Evolutionary conservation across 2,113 vertebrate species (phyloP).

Genomic region (Dicentrarchus labrax): DNA sequence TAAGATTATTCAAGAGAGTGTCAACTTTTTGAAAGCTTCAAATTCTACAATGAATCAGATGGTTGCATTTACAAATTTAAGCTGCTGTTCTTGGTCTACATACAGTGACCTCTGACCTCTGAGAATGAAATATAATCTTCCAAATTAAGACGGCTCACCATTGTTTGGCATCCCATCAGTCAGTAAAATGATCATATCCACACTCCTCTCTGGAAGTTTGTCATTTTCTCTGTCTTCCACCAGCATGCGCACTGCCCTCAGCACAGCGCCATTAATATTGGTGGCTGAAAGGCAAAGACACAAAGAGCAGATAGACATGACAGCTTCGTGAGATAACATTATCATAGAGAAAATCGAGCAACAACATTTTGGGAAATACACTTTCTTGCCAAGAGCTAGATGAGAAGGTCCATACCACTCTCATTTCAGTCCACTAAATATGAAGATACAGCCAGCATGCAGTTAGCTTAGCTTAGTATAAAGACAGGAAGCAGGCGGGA

Average conservation of each 20-base stretch:
- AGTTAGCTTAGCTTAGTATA: not conserved
- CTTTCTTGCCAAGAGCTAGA: not conserved
- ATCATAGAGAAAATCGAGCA: not conserved
- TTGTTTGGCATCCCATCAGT: slow-evolving; percentile 77
- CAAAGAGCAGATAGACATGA: not conserved
- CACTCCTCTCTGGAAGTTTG: slow-evolving; percentile 68
- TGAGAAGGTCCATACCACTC: not conserved
- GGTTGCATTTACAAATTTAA: not conserved
- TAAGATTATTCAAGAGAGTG: not conserved
- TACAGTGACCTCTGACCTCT: not conserved
- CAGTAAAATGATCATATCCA: slow-evolving; percentile 79
- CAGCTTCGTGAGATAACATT: not conserved
- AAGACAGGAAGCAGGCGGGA: not conserved
- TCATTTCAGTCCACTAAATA: not conserved
- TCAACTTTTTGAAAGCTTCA: not conserved
- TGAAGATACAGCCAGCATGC: not conserved
- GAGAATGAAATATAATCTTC: not conserved
- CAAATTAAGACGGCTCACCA: slow-evolving; percentile 43
- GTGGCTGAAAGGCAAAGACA: slow-evolving; percentile 67
- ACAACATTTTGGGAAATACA: not conserved
- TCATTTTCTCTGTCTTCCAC: slow-evolving; percentile 8
- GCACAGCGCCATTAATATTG: slow-evolving; percentile 72
- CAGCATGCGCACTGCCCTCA: slow-evolving; percentile 70
- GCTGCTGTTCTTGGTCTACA: not conserved
- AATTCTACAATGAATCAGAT: not conserved